phyloP scores from a whole-genome alignment of 2,888 invertebrate genomes.

The Heliconius aoede region DNA sequence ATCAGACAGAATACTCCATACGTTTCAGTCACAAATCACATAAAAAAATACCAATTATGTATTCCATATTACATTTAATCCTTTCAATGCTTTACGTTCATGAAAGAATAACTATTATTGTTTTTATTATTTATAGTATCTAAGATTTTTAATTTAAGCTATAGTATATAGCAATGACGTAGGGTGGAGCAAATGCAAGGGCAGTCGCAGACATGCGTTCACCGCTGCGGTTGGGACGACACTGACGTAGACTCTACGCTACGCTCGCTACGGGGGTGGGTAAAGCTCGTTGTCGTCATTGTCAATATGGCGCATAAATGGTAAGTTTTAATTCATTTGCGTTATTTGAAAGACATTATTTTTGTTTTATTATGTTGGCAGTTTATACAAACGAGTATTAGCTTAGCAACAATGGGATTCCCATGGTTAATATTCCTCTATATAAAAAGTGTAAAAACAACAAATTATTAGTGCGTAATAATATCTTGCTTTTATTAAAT shows the following conservation, averaged over 20 bases:
- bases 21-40: slow-evolving; percentile 65
- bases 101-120: not conserved
- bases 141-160: slow-evolving; percentile 48
- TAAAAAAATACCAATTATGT: slow-evolving; percentile 50
- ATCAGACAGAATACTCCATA: slow-evolving; percentile 61
- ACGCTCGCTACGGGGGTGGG: slow-evolving; percentile 73
- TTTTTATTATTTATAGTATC: not conserved
- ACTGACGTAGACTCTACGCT: slow-evolving; percentile 66
- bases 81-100: not conserved
- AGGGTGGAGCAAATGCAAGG: not conserved
- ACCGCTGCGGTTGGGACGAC: slow-evolving; percentile 59
- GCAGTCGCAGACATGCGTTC: slow-evolving; percentile 59
- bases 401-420: slow-evolving; percentile 4
- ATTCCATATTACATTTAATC: slow-evolving; percentile 27
- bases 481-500: not conserved
- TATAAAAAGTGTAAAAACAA: slow-evolving; percentile 3
- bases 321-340: slow-evolving; percentile 15
- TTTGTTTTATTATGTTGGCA: not conserved
- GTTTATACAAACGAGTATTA: not conserved
- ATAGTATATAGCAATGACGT: slow-evolving; percentile 58
- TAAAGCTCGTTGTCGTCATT: slow-evolving; percentile 72
- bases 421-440: slow-evolving; percentile 4
- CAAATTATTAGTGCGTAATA: not conserved
- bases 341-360: slow-evolving; percentile 8
- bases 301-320: slow-evolving; percentile 45